Conservation (phyloP, 2,888 invertebrate species). For the Apomyelois bistriatella region DNA sequence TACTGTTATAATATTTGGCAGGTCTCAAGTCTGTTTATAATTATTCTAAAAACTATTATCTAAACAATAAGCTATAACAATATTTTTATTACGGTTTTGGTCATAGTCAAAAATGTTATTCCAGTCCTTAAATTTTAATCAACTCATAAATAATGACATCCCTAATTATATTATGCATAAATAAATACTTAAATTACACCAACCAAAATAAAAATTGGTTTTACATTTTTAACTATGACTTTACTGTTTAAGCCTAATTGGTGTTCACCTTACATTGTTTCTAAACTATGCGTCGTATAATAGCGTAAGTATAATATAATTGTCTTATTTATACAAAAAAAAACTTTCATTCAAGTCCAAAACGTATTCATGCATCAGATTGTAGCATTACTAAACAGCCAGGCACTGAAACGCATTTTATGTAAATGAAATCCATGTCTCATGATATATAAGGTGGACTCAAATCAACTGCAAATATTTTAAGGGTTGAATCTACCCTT, state of each 20-base stretch:
- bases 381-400: too few relatives aligned
- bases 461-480: too few relatives aligned
- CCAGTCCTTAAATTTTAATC: background rate
- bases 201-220: constrained; percentile 13
- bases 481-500: too few relatives aligned
- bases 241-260: constrained; percentile 41
- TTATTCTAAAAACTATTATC: constrained; percentile 23
- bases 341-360: too few relatives aligned
- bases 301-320: background rate
- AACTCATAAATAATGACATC: constrained; percentile 1
- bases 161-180: constrained; percentile 15
- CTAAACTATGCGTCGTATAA: constrained; percentile 5
- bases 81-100: constrained; percentile 15
- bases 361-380: too few relatives aligned
- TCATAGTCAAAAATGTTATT: constrained; percentile 17
- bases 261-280: constrained; percentile 55
- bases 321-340: background rate
- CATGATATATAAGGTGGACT: too few relatives aligned
- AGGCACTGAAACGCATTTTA: constrained; percentile 16
- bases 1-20: constrained; percentile 64
- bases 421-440: too few relatives aligned
- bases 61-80: constrained; percentile 16
- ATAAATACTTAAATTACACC: constrained; percentile 19
- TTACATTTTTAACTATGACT: constrained; percentile 19
- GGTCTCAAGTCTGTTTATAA: constrained; percentile 49